phyloP scores from a whole-genome alignment of 2,113 vertebrate species.

The Lampris megalopsis region DNA sequence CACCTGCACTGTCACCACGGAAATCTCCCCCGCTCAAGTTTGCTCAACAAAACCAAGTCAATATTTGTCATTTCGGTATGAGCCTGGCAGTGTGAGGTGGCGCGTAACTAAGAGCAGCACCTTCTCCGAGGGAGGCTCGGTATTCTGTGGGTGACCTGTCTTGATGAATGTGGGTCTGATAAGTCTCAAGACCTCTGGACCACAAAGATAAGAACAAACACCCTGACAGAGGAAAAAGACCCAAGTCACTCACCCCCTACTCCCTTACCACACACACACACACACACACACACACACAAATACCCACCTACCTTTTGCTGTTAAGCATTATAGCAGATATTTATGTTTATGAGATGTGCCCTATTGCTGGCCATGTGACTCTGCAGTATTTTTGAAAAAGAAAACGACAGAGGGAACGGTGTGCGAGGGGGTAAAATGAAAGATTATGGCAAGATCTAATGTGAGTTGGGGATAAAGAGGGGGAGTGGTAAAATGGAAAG shows the following conservation, averaged over 20 bases:
- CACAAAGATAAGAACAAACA: slow-evolving; percentile 63
- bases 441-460: too few relatives aligned
- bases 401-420: too few relatives aligned
- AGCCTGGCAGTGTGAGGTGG: slow-evolving; percentile 28
- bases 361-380: slow-evolving; percentile 2
- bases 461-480: too few relatives aligned
- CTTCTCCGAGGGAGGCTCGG: slow-evolving; percentile 16
- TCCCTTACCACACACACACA: slow-evolving; percentile 9
- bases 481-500: too few relatives aligned
- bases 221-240: slow-evolving; percentile 23
- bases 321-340: neutral
- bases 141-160: slow-evolving; percentile 46
- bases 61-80: slow-evolving; percentile 32
- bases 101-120: slow-evolving; percentile 24
- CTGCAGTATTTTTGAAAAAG: neutral
- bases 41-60: slow-evolving; percentile 51
- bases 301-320: neutral
- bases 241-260: slow-evolving; percentile 41
- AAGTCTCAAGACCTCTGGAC: slow-evolving; percentile 63
- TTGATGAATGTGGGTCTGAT: slow-evolving; percentile 60
- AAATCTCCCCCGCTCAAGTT: slow-evolving; percentile 49
- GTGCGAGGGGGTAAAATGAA: too few relatives aligned
- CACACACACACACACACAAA: slow-evolving; percentile 16
- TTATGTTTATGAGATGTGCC: neutral
- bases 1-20: slow-evolving; percentile 20